Evolutionary conservation across 2,797 vertebrate species (phyloP), one percentile per base, ranked within the genome.

Genomic region (Cephalopachus bancanus): DNA sequence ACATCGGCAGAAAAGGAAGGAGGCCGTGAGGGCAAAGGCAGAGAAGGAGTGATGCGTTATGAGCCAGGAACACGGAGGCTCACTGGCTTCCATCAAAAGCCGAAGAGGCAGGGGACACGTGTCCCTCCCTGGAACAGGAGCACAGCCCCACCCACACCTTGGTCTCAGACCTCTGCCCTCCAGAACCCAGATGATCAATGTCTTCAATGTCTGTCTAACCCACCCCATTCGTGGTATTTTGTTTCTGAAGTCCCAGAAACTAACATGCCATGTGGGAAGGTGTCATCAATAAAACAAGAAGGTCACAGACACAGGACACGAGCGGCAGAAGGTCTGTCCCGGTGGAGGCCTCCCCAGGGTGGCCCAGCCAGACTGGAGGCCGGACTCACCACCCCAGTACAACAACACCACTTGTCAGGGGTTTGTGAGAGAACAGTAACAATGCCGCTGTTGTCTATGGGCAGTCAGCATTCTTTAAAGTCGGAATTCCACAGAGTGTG

Each of bases 271-370:
- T 0, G 2, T 20, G n/a, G 15, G 17, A 76, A 24, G 22, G 26
- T 0, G 1, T 26, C 33, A 17, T 44, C 19, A 5, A 51, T 51
- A 37, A 49, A 22, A 62, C 30, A 0, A 85, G n/a, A 30, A 10
- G 49, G 12, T 26, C 60, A 62, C 24, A 65, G 28, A 28, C 37
- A 20, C 9, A 12, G 62, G 67, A 60, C 9, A 17, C 3, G 3
- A 22, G 15, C 28, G 8, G 6, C 10, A 6, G 26, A 2, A 37
- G 60, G 33, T 12, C 10, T 37, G 10, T 26, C 37, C 59, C 7
- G 0, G 1, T 0, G 0, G 10, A 51, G 28, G 19, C 49, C 72
- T 15, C 24, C 26, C 26, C 28, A 17, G 33, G 69, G 44, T 24
- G 44, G 44, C 44, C 37, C 26, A 1, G 16, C 9, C 51, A 19